Conservation (phyloP, 1,140 invertebrate genomes). For the Pseudobourletiella spinata region DNA sequence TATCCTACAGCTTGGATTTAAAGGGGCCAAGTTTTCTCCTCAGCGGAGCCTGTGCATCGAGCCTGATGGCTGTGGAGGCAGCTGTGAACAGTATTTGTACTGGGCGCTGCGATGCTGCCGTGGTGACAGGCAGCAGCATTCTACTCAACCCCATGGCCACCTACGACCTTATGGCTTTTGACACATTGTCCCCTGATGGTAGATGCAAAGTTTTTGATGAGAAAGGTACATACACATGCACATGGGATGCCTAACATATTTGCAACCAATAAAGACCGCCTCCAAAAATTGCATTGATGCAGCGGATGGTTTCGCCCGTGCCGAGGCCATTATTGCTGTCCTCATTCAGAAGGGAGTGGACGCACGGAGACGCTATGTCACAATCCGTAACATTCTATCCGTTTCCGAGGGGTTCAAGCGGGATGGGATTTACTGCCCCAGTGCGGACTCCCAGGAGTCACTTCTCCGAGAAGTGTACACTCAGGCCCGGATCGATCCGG, state of each 20-base stretch:
- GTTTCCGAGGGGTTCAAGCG: slow-evolving; percentile 84
- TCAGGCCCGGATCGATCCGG: slow-evolving; percentile 69
- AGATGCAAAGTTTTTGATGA: slow-evolving; percentile 87
- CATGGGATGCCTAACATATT: not conserved
- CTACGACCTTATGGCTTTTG: too few species aligned
- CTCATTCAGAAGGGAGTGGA: slow-evolving; percentile 65
- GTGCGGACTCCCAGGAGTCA: slow-evolving; percentile 71
- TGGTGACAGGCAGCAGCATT: too few species aligned
- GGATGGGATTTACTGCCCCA: slow-evolving; percentile 84
- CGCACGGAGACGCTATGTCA: slow-evolving; percentile 74
- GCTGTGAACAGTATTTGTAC: too few species aligned
- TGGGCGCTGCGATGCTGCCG: too few species aligned
- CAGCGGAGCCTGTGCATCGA: too few species aligned
- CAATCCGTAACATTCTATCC: slow-evolving; percentile 70
- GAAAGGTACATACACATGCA: slow-evolving; percentile 76
- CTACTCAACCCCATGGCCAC: too few species aligned
- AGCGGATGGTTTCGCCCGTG: slow-evolving; percentile 79
- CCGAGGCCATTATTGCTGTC: slow-evolving; percentile 74
- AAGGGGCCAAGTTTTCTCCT: too few species aligned
- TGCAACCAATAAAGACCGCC: too few species aligned
- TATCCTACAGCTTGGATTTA: too few species aligned
- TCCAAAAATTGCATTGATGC: not conserved
- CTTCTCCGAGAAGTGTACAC: slow-evolving; percentile 77
- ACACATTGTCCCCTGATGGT: slow-evolving; percentile 74
- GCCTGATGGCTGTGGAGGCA: too few species aligned